These are phyloP conservation scores for Leuciscus waleckii DNA, from an alignment of 2,797 vertebrate genomes.

Conservation along the genomic window DNA sequence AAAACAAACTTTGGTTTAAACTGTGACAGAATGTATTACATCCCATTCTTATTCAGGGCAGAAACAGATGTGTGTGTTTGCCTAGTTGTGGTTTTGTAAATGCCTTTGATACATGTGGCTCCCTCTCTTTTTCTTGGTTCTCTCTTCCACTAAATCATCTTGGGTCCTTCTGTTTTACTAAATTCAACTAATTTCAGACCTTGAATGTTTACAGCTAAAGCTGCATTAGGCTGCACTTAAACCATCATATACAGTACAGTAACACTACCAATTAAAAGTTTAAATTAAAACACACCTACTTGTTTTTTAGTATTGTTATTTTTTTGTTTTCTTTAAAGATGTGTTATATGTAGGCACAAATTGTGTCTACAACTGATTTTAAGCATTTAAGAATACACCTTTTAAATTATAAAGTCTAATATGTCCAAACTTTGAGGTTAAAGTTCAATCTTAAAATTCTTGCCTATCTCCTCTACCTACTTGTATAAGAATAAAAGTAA, in stretches of 20 bases:
- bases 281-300: not conserved
- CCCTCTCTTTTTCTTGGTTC: not conserved
- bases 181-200: conserved; percentile 7
- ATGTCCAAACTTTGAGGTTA: not conserved
- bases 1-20: not conserved
- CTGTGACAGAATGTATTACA: not conserved
- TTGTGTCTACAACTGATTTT: not conserved
- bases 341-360: not conserved
- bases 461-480: not conserved
- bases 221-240: too few species aligned
- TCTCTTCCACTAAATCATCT: not conserved
- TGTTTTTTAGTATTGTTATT: not conserved
- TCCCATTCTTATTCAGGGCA: not conserved
- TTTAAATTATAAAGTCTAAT: not conserved
- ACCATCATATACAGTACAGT: not conserved
- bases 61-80: not conserved
- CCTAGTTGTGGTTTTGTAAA: conserved; percentile 3
- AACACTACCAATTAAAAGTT: not conserved
- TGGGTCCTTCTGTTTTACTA: not conserved
- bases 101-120: not conserved
- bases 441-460: not conserved
- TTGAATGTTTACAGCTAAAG: not conserved
- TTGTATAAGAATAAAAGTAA: not conserved
- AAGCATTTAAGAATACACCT: not conserved
- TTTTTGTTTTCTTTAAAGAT: not conserved